Percentiles rank a stretch among this genome's conserved stretches.
Conservation (phyloP, 92 coral and sea anemone species). For the Palythoa grandiflora region DNA sequence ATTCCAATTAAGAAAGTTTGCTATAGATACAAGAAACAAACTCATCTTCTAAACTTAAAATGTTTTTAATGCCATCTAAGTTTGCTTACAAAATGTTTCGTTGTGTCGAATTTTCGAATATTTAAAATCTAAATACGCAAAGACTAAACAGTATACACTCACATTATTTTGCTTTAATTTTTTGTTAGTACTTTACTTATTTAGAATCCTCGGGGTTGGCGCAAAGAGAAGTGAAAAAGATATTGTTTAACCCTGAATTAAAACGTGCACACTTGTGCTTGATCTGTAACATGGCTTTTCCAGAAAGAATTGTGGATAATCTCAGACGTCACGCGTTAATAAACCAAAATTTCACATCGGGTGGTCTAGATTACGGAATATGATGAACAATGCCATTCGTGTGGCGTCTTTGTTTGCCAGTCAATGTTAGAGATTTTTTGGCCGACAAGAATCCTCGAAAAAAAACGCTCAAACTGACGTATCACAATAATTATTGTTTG, state of each 20-base stretch:
- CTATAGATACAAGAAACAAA: not conserved
- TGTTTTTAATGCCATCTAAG: no score
- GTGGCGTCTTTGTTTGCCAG: slow-evolving; percentile 30
- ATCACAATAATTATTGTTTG: not conserved
- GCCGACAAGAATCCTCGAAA: not conserved
- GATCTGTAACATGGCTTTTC: not conserved
- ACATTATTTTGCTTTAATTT: not conserved
- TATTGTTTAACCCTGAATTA: slow-evolving; percentile 14
- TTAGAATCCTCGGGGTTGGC: not conserved
- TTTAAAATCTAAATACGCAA: no score
- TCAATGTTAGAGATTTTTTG: not conserved
- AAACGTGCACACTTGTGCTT: slow-evolving; percentile 43
- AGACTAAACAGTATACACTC: not conserved
- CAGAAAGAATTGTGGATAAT: not conserved
- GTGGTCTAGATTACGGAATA: slow-evolving; percentile 17
- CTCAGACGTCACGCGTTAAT: slow-evolving; percentile 11
- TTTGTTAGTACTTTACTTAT: not conserved
- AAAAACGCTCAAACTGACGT: not conserved
- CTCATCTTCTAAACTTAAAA: not conserved
- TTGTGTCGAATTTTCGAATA: no score
- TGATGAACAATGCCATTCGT: not conserved
- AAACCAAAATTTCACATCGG: slow-evolving; percentile 9
- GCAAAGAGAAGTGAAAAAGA: not conserved
- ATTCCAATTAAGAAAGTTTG: not conserved
- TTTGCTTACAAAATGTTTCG: no score